Base-by-base conservation (phyloP, 2,888 invertebrate genomes). In the Macrophya annulata region DNA sequence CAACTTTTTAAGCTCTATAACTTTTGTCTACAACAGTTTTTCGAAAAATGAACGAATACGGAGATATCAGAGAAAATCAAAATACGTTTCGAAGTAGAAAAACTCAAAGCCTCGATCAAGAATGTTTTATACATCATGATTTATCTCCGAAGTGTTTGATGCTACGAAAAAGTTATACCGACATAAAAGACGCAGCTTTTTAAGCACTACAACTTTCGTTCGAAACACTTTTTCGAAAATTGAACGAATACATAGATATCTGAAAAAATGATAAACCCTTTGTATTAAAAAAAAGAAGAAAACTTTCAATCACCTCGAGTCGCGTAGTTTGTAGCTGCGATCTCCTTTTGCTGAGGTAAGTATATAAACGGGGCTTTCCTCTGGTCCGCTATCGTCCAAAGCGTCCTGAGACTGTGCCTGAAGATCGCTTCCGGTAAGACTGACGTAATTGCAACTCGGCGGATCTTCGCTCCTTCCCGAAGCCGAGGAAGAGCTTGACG, bases 311-410 rank as follows among this genome's bases (percentile, higher is more conserved):
- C 94, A 96, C 96, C 96, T 96, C 90, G 96, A 96, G 92, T 97
- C 96, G 90, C 96, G 95, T 87, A 96, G 95, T 92, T 96, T 96
- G 93, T 96, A 96, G 88, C 93, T 93, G 65, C 93, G 92, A 84
- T 93, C 93, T 55, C 93, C 93, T 81, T 93, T 93, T 48, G 93
- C 92, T 83, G 93, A 92, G 37, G 93, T 92, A 43, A 92, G 88
- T 86, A 93, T 92, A 87, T 93, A 92, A 55, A 93, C 93, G 71
- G 92, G 92, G 85, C 93, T 92, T 87, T 93, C 92, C 86, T 93
- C 92, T 31, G 93, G 91, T n/a, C 92, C 92, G 87, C 93, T 93
- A 85, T 93, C 92, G 88, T 93, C 92, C 85, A 87, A 72, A 88
- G 93, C 92, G 84, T 86, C 85, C 84, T 90, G 89, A 4, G 93